phyloP scores from a whole-genome alignment of 2,888 invertebrate species.

The Zootermopsis nevadensis region DNA sequence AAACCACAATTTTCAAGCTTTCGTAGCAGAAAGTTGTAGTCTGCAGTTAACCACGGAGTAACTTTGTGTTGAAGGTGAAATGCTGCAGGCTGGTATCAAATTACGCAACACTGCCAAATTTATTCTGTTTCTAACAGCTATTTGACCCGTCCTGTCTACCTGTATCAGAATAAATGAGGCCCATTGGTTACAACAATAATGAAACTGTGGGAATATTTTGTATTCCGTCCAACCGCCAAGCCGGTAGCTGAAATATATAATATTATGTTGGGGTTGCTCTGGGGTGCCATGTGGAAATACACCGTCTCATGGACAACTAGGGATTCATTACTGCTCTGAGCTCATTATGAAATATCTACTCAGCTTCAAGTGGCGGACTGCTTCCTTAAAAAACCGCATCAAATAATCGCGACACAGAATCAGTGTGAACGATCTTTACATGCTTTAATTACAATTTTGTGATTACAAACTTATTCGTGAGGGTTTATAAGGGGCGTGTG shows the following conservation, averaged over 20 bases:
- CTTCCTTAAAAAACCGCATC: neutral
- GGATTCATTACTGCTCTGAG: constrained; percentile 24
- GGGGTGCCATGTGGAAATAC: neutral
- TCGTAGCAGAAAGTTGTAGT: too few species aligned
- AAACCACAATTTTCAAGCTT: too few species aligned
- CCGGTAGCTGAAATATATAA: constrained; percentile 12
- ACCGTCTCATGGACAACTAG: constrained; percentile 22
- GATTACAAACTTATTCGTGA: too few species aligned
- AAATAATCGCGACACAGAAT: neutral
- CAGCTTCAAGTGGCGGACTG: neutral
- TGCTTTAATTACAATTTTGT: too few species aligned
- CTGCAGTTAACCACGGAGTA: too few species aligned
- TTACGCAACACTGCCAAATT: neutral
- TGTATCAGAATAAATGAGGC: constrained; percentile 27
- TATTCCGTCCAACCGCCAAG: neutral
- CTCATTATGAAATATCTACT: constrained; percentile 20
- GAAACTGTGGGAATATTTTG: constrained; percentile 22
- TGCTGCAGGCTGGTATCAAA: too few species aligned
- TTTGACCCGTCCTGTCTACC: constrained; percentile 10
- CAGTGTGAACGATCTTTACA: too few species aligned
- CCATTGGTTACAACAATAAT: constrained; percentile 26
- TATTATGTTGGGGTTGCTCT: constrained; percentile 14
- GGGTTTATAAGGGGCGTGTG: too few species aligned
- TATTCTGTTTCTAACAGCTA: neutral
- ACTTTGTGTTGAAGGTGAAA: too few species aligned